Evolutionary conservation across 2,888 invertebrate genomes (phyloP).

Genomic region (Chelonus formosanus): DNA sequence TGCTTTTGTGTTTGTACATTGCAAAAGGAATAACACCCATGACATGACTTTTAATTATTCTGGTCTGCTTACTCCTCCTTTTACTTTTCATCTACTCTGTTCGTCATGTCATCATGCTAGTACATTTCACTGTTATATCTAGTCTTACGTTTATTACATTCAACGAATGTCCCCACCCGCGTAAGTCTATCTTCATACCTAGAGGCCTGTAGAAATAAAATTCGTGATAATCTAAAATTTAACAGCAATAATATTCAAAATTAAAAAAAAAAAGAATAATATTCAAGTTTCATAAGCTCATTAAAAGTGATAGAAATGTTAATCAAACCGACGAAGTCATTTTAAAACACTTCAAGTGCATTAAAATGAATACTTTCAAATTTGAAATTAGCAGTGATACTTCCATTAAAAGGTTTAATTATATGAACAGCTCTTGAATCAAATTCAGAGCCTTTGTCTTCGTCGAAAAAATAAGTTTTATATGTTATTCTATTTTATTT

Average conservation of each 20-base stretch:
- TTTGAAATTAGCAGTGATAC: conserved; percentile 33
- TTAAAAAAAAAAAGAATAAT: no score
- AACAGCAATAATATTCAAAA: no score
- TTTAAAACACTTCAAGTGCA: no score
- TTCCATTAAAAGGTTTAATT: conserved; percentile 56
- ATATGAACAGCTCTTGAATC: conserved; percentile 40
- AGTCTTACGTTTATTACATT: no score
- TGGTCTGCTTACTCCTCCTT: conserved; percentile 31
- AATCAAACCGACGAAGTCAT: no score
- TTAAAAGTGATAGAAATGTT: no score
- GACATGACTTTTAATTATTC: conserved; percentile 55
- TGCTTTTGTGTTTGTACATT: neutral
- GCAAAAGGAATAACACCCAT: conserved; percentile 6
- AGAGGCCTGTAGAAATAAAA: no score
- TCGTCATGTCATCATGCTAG: conserved; percentile 40
- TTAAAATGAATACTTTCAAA: no score
- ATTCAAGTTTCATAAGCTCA: no score
- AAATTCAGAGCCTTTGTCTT: conserved; percentile 24
- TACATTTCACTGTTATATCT: neutral
- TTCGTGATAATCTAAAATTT: no score
- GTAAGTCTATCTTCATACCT: no score
- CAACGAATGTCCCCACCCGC: no score
- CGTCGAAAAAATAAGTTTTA: neutral
- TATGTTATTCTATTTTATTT: conserved; percentile 1
- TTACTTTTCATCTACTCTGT: conserved; percentile 41